Evolutionary conservation across 1,140 invertebrate species (phyloP).

Genomic region (Chlorops oryzae): DNA sequence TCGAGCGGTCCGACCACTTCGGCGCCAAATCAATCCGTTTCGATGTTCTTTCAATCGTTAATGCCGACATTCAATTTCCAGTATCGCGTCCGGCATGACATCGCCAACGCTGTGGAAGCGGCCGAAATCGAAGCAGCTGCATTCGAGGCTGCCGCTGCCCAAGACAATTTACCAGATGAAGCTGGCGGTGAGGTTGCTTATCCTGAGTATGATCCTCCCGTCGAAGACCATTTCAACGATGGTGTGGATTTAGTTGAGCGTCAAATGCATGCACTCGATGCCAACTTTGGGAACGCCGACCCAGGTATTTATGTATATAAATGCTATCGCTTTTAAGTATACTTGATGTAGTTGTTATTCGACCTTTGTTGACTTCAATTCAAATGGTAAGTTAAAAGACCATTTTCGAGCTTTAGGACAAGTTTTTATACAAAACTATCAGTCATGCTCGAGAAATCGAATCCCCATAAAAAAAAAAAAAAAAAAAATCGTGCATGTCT

Average conservation of each 20-base stretch:
- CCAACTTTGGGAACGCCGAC: conserved; percentile 20
- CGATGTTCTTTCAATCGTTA: conserved; percentile 61
- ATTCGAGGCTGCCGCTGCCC: conserved; percentile 1
- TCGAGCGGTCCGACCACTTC: conserved; percentile 41
- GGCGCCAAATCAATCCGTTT: conserved; percentile 46
- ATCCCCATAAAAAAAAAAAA: no score
- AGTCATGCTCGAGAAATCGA: no score
- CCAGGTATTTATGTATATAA: no score
- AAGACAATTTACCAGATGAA: conserved; percentile 3
- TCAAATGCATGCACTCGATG: conserved; percentile 18
- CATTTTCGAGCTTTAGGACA: background rate
- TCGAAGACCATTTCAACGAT: conserved; percentile 11
- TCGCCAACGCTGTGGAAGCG: conserved; percentile 29
- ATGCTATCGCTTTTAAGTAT: no score
- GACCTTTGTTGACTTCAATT: no score
- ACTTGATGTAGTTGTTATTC: no score
- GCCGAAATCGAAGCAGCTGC: conserved; percentile 12
- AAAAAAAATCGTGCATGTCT: no score
- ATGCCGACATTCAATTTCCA: conserved; percentile 59
- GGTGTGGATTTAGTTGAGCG: conserved; percentile 13
- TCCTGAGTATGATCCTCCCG: no score
- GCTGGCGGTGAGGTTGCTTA: background rate
- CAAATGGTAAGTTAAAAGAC: background rate
- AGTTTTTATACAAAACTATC: background rate
- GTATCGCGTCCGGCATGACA: no score